Base-by-base conservation (phyloP, 1,140 invertebrate genomes). In the Drosophila sulfurigaster region DNA sequence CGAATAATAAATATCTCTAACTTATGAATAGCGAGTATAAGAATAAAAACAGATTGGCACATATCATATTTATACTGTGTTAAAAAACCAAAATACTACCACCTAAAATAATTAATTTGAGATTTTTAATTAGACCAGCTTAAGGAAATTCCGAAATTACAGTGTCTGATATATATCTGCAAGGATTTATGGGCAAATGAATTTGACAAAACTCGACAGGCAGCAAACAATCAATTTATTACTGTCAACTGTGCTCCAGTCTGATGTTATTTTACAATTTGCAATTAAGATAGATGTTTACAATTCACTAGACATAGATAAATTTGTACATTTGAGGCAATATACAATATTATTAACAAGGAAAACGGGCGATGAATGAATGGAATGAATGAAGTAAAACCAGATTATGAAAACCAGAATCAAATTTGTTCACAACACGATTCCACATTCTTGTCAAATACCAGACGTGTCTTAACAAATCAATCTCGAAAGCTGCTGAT, bases 401-500 rank as follows among this genome's bases (percentile, higher is more conserved):
- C 35, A 32, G 32, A 49, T 49, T 71, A 35, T 5, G 15, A 46
- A 41, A n/a, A 71, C 51, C 13, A 38, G 38, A 38, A 56, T 51
- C 41, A 38, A 48, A 71, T 71, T 65, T 57, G 51, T 57, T n/a
- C 51, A 48, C 46, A 58, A 66, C 46, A 51, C 63, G 60, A 56
- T 32, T 15, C 46, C 54, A 57, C 70, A 73, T 73, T 66, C 70
- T 43, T 49, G 13, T 52, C 52, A 28, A 58, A 73, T 73, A 35
- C 70, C 70, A 66, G 46, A 58, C 63, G 52, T 59, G 63, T 58
- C 52, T 58, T 38, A 54, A 57, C 60, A 71, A 71, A 57, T 71
- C 30, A 65, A 41, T 71, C 68, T 35, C 13, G 52, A 28, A 41
- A 30, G 35, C 15, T 13, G 25, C 5, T 45, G 32, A 49, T 58